phyloP scores from a whole-genome alignment of 2,888 invertebrate genomes.

The Altica lythri region DNA sequence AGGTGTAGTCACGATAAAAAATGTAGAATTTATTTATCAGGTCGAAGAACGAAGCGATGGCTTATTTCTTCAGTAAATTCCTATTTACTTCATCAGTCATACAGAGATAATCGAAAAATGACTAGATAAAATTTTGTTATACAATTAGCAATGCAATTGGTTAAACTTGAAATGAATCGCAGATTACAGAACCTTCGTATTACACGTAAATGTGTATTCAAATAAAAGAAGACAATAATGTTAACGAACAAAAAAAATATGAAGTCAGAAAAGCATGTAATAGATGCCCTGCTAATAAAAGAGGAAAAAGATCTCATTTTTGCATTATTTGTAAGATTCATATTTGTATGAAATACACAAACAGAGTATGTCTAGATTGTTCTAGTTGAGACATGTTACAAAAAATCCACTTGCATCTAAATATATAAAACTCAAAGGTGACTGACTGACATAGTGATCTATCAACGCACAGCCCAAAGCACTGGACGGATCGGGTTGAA shows the following conservation, averaged over 20 bases:
- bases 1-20: no score
- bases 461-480: no score
- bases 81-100: slow-evolving; percentile 18
- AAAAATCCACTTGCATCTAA: no score
- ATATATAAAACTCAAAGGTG: no score
- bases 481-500: no score
- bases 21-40: no score
- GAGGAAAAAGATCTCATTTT: background rate
- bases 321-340: slow-evolving; percentile 1
- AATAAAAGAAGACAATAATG: background rate
- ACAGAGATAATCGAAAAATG: slow-evolving; percentile 7
- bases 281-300: background rate
- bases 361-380: background rate
- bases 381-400: background rate
- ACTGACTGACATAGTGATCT: no score
- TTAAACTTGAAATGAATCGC: slow-evolving; percentile 10
- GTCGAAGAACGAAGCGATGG: no score
- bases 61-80: no score
- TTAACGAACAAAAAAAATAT: no score
- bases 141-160: slow-evolving; percentile 8
- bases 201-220: background rate
- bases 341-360: slow-evolving; percentile 1
- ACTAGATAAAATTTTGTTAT: background rate
- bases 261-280: background rate
- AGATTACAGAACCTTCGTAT: slow-evolving; percentile 5